A percentile compares a stretch with the other conserved stretches of the same genome.
Conservation (phyloP, 2,888 invertebrate species). For the Entomobrya multifasciata region DNA sequence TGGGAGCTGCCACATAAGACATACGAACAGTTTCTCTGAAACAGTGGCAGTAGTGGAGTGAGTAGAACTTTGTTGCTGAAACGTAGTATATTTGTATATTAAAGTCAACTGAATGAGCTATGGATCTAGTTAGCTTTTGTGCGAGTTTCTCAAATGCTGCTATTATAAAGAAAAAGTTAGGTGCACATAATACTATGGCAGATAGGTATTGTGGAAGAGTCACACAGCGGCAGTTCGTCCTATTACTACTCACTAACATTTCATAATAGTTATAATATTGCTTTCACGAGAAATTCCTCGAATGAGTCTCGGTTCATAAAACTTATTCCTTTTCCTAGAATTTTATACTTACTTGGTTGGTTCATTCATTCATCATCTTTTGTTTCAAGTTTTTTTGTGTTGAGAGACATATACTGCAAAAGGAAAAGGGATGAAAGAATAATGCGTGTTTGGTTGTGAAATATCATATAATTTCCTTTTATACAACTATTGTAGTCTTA, state of each 20-base stretch:
- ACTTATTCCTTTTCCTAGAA: conserved; percentile 57
- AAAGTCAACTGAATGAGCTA: too few relatives aligned
- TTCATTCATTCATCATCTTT: conserved; percentile 64
- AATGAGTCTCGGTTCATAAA: conserved; percentile 64
- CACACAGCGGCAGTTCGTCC: background rate
- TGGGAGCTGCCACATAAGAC: conserved; percentile 2
- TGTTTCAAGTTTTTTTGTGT: conserved; percentile 49
- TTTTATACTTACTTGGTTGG: conserved; percentile 23
- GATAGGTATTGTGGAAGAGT: background rate
- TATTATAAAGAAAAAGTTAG: too few relatives aligned
- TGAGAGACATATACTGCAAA: background rate
- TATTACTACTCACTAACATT: background rate
- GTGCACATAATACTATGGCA: background rate
- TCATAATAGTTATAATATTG: conserved; percentile 19
- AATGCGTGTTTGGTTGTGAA: background rate
- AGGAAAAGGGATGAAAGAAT: background rate
- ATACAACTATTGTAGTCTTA: background rate
- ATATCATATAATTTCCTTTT: too few relatives aligned
- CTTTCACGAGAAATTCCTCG: background rate
- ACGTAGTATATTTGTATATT: too few relatives aligned
- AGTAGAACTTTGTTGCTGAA: conserved; percentile 2
- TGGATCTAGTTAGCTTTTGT: too few relatives aligned
- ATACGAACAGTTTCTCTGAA: background rate
- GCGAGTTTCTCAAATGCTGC: too few relatives aligned
- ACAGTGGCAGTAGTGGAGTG: background rate